These are phyloP conservation scores for Falco columbarius DNA, from an alignment of 2,797 vertebrate genomes.

Conservation along the genomic window DNA sequence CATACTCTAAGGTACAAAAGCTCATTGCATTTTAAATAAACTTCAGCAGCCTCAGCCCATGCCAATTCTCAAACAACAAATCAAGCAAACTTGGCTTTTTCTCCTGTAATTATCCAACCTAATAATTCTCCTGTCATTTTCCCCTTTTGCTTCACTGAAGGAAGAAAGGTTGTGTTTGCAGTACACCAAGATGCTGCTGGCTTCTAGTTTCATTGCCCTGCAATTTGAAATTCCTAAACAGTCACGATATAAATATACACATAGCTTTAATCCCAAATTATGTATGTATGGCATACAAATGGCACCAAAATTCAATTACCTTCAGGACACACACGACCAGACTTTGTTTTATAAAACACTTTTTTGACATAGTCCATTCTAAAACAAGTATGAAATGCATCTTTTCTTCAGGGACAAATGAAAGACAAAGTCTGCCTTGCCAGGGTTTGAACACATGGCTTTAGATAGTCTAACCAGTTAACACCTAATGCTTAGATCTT, in stretches of 20 bases:
- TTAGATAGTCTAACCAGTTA: background rate
- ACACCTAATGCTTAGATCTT: background rate
- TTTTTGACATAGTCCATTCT: background rate
- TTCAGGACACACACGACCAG: background rate
- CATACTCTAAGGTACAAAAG: conserved; percentile 18
- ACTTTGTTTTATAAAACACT: background rate
- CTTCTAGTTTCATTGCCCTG: background rate
- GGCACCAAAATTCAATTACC: background rate
- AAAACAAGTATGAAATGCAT: background rate
- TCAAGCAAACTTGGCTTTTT: background rate
- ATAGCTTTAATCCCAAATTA: background rate
- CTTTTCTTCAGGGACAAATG: background rate
- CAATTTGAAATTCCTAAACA: background rate
- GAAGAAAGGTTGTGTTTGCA: background rate
- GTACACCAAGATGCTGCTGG: background rate
- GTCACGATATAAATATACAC: background rate
- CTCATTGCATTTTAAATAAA: conserved; percentile 53
- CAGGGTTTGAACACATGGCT: background rate
- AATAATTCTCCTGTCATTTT: conserved; percentile 34
- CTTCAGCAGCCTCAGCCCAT: background rate
- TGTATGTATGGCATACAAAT: background rate
- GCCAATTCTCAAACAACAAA: conserved; percentile 39
- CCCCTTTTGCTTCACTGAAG: conserved; percentile 15
- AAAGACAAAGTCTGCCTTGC: background rate
- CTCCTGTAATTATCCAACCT: conserved; percentile 10